phyloP scores from a whole-genome alignment of 1,140 invertebrate genomes.

The Brachionus asplanchnoidis region DNA sequence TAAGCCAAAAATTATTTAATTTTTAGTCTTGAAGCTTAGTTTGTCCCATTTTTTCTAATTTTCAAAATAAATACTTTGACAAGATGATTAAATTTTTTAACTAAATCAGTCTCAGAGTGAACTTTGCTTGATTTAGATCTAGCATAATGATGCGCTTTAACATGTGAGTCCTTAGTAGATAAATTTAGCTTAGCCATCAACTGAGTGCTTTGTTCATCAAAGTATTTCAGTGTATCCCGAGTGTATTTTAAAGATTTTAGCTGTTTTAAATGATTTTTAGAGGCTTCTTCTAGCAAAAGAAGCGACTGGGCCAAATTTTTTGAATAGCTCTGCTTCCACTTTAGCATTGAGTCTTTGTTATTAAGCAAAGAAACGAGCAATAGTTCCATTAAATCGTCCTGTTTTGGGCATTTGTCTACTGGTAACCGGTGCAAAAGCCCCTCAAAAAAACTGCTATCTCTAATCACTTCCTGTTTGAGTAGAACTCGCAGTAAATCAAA shows the following conservation, averaged over 20 bases:
- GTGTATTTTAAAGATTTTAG: conserved; percentile 12
- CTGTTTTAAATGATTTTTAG: background rate
- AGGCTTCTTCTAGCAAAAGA: background rate
- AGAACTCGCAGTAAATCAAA: background rate
- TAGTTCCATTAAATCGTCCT: background rate
- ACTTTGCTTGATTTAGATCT: background rate
- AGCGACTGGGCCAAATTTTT: background rate
- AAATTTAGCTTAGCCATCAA: background rate
- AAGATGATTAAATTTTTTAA: conserved; percentile 11
- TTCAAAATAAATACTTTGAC: background rate
- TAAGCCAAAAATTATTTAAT: background rate
- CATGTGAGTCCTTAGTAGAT: background rate
- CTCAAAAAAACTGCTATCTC: background rate
- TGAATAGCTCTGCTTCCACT: conserved; percentile 6
- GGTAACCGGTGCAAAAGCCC: background rate
- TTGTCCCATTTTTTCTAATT: background rate
- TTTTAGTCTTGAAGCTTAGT: background rate
- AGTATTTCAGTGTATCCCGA: background rate
- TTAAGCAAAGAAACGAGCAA: background rate
- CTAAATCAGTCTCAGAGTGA: background rate
- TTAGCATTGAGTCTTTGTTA: background rate
- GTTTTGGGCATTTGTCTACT: background rate
- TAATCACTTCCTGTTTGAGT: background rate
- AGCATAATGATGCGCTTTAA: background rate
- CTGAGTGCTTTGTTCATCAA: background rate